phyloP scores from a whole-genome alignment of 2,888 invertebrate species.

The Flexamia atlantica region DNA sequence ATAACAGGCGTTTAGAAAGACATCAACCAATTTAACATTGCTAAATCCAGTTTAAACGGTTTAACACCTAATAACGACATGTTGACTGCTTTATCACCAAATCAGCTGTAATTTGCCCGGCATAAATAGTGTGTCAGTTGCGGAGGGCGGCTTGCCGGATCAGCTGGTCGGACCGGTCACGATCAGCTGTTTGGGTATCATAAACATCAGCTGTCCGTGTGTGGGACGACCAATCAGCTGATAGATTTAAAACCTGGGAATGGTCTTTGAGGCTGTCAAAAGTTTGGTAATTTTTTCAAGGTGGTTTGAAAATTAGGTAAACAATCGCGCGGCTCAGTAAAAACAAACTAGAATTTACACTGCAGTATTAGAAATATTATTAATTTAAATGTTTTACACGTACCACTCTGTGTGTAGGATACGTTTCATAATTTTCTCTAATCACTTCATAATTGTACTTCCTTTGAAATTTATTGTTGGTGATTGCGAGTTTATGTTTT shows the following conservation, averaged over 20 bases:
- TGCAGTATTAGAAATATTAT: too few species aligned
- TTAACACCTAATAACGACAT: constrained; percentile 25
- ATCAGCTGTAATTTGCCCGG: constrained; percentile 18
- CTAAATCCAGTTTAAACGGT: constrained; percentile 12
- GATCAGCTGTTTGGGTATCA: constrained; percentile 12
- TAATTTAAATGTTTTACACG: too few species aligned
- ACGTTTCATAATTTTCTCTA: too few species aligned
- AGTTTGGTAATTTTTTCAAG: too few species aligned
- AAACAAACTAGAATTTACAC: too few species aligned
- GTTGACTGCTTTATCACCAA: constrained; percentile 32
- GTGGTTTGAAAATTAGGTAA: too few species aligned
- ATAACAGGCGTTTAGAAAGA: background rate
- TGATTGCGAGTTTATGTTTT: too few species aligned
- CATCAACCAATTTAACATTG: background rate
- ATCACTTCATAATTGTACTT: too few species aligned
- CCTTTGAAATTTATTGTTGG: too few species aligned
- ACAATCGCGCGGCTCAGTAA: too few species aligned
- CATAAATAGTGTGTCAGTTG: constrained; percentile 21
- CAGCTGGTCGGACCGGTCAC: constrained; percentile 24
- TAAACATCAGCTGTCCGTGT: constrained; percentile 25
- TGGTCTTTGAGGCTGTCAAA: background rate
- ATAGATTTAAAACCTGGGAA: background rate
- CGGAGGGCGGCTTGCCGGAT: background rate
- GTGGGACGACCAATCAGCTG: constrained; percentile 37
- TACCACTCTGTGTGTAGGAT: too few species aligned